Conservation (phyloP, 2,888 invertebrate genomes). For the Lasioglossum vierecki region DNA sequence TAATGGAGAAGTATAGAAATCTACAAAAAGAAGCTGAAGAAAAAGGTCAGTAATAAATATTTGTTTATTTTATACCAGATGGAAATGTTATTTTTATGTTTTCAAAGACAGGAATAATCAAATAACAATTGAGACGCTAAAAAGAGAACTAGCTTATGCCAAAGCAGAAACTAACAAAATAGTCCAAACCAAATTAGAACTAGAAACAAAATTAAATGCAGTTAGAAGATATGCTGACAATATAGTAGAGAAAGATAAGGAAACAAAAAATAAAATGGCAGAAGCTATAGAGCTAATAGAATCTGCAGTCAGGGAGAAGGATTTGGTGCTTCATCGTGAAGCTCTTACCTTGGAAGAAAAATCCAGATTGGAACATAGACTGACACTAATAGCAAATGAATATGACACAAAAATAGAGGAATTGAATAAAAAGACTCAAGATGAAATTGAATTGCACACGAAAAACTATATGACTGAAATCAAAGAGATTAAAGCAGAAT, state of each 20-base stretch:
- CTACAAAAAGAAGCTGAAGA: slow-evolving; percentile 65
- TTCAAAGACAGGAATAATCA: slow-evolving; percentile 66
- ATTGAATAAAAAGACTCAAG: slow-evolving; percentile 86
- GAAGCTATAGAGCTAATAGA: slow-evolving; percentile 87
- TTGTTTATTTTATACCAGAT: slow-evolving; percentile 21
- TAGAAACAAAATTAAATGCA: slow-evolving; percentile 83
- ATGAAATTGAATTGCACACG: slow-evolving; percentile 86
- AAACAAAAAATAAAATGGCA: slow-evolving; percentile 85
- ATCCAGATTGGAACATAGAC: slow-evolving; percentile 69
- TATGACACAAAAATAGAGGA: slow-evolving; percentile 82
- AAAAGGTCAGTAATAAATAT: slow-evolving; percentile 68
- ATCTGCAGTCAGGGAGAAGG: slow-evolving; percentile 86
- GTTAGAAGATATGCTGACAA: slow-evolving; percentile 82
- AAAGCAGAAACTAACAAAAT: slow-evolving; percentile 77
- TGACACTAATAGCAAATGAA: slow-evolving; percentile 74
- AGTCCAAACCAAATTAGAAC: slow-evolving; percentile 71
- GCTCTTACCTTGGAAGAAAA: slow-evolving; percentile 74
- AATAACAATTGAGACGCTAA: slow-evolving; percentile 69
- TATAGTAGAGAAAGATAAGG: slow-evolving; percentile 83
- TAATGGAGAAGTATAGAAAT: slow-evolving; percentile 74
- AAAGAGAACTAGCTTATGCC: slow-evolving; percentile 72
- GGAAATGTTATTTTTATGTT: slow-evolving; percentile 45
- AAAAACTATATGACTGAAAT: slow-evolving; percentile 86
- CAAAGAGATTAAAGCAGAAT: slow-evolving; percentile 85
- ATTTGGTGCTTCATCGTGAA: slow-evolving; percentile 85